Conservation (phyloP, 2,888 invertebrate genomes). For the Rapana venosa region DNA sequence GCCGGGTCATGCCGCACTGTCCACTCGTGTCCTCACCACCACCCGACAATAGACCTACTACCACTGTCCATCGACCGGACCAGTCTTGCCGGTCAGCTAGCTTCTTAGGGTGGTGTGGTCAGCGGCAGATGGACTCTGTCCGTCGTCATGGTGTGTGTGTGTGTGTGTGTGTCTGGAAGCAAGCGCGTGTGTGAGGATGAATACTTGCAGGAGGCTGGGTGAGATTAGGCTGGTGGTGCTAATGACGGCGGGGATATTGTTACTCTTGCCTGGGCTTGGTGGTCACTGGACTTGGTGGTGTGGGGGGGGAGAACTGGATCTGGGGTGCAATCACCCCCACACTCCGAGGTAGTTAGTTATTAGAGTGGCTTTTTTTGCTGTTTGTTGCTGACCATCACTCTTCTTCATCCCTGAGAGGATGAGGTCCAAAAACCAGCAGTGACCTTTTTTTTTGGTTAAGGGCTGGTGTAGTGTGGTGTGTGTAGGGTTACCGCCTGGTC, state of each 20-base stretch:
- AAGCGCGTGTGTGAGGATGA: background rate
- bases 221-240: conserved; percentile 1
- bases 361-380: too few species aligned
- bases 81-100: background rate
- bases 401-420: background rate
- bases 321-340: too few species aligned
- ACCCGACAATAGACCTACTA: background rate
- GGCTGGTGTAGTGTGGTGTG: too few species aligned
- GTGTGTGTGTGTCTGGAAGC: background rate
- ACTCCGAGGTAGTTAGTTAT: too few species aligned
- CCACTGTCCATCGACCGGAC: too few species aligned
- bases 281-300: too few species aligned
- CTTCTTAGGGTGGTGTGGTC: background rate
- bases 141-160: too few species aligned
- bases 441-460: too few species aligned
- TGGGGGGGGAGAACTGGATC: too few species aligned
- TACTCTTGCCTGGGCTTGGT: background rate
- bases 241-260: background rate
- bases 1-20: too few species aligned
- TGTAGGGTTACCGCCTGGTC: too few species aligned
- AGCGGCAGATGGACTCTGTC: background rate
- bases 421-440: background rate
- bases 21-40: background rate
- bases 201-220: background rate
- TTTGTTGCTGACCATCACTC: too few species aligned